These are phyloP conservation scores for Cosmopolites sordidus DNA, from an alignment of 2,888 invertebrate species.

Conservation along the genomic window DNA sequence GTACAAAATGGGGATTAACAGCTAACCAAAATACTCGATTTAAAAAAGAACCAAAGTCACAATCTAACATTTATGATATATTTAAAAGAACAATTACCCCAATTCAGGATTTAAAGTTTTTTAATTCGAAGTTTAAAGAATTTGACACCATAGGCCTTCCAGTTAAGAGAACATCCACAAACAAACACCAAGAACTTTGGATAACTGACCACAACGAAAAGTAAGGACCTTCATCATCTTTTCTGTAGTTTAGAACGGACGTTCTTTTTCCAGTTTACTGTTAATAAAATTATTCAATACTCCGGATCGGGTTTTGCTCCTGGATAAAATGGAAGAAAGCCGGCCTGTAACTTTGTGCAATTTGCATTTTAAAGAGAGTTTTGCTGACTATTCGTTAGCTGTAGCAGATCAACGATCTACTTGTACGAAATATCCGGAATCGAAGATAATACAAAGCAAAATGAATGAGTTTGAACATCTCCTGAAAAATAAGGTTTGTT, in stretches of 20 bases:
- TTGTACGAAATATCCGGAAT: constrained; percentile 60
- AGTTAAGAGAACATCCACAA: constrained; percentile 53
- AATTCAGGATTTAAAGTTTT: constrained; percentile 49
- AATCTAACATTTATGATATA: constrained; percentile 27
- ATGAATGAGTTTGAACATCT: constrained; percentile 49
- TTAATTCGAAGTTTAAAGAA: constrained; percentile 57
- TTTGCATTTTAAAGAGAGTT: constrained; percentile 56
- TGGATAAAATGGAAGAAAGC: constrained; percentile 56
- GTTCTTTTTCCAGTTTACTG: no score
- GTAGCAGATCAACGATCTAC: constrained; percentile 59
- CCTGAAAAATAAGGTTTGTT: constrained; percentile 32
- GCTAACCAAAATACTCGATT: constrained; percentile 37
- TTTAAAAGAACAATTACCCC: constrained; percentile 38
- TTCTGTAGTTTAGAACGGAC: no score
- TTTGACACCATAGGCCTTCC: constrained; percentile 71
- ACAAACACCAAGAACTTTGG: constrained; percentile 56
- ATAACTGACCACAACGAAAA: constrained; percentile 55
- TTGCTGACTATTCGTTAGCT: constrained; percentile 54
- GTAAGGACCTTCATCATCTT: no score
- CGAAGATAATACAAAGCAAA: constrained; percentile 49
- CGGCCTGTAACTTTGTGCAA: constrained; percentile 59
- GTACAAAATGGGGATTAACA: constrained; percentile 37
- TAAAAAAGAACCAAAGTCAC: constrained; percentile 25
- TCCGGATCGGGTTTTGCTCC: constrained; percentile 47
- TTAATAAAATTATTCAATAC: constrained; percentile 49